Evolutionary conservation across 2,113 vertebrate genomes (phyloP).

Genomic region (Scalopus aquaticus): DNA sequence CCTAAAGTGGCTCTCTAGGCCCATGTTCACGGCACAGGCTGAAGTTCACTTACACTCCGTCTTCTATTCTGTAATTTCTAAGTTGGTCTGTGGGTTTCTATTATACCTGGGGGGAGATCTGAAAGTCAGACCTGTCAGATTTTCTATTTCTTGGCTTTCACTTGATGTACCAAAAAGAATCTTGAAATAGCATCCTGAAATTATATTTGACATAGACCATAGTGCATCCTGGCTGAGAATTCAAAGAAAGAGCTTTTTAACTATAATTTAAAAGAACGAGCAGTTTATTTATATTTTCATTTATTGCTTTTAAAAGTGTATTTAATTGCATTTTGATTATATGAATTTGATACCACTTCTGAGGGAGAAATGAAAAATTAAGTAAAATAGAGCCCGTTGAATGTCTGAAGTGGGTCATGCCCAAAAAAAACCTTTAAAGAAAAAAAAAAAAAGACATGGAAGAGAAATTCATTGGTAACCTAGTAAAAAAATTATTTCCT

Average conservation of each 20-base stretch:
- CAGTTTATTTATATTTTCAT: not conserved
- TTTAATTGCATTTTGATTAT: not conserved
- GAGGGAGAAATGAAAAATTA: constrained; percentile 23
- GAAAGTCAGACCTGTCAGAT: not conserved
- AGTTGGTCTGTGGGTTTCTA: constrained; percentile 1
- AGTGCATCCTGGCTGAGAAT: not conserved
- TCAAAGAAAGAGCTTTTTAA: not conserved
- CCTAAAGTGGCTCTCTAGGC: not conserved
- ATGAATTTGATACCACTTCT: not conserved
- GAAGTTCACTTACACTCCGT: not conserved
- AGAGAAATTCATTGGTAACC: not conserved
- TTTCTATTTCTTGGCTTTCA: not conserved
- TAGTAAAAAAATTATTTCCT: not conserved
- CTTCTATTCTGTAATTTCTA: not conserved
- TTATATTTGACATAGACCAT: not conserved
- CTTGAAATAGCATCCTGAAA: not conserved
- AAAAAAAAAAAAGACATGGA: constrained; percentile 6
- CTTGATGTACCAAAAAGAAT: not conserved
- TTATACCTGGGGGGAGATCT: not conserved
- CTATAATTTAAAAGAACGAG: not conserved
- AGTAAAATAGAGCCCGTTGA: not conserved
- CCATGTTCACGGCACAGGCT: fast-evolving
- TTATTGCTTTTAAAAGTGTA: not conserved
- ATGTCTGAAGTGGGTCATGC: not conserved
- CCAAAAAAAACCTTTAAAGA: not conserved